Evolutionary conservation across 2,888 invertebrate species (phyloP), one percentile per base, ranked within the genome.

Genomic region (Conistra vaccinii): DNA sequence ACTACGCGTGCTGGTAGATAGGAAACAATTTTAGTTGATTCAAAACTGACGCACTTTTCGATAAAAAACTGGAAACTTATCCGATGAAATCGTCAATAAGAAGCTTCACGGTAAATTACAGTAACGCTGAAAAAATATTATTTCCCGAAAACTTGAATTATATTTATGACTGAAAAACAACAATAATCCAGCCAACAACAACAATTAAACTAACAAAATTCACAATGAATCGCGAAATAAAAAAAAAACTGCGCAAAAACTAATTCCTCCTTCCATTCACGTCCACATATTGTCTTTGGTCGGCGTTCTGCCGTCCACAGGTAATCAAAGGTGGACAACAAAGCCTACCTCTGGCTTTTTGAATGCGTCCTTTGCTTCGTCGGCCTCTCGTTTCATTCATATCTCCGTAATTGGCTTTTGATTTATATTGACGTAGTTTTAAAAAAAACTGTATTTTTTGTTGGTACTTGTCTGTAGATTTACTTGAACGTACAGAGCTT

Each of bases 301-400:
- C 87, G 85, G 81, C 86, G 88, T 89, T 88, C 89, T 89, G 85
- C 89, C 83, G 88, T 83, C 87, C 87, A 88, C 87, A 91, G 91
- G 94, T 96, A 96, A 96, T 96, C 95, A 96, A 95, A 96, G 95
- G 94, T 93, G 92, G 92, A 93, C 91, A 89, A 95, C 95, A 95
- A 95, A 95, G 94, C 91, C 93, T 90, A 92, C 93, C 92, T 92
- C 91, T 77, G 90, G 91, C 93, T 94, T 95, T 95, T 94, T 93
- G 93, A 93, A 86, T 89, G 90, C 91, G 91, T 91, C 93, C 93
- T 93, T 92, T 94, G 91, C 90, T 87, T 87, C 80, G 76, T 71
- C 84, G 69, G 83, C 84, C 87, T 90, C 89, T 91, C 92, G 93
- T 93, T 91, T 89, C 86, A 85, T 93, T 92, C 92, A 93, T 93